A percentile compares a stretch with the other conserved stretches of the same genome.
phyloP scores from a whole-genome alignment of 2,113 vertebrate species.

The Desmodus rotundus region DNA sequence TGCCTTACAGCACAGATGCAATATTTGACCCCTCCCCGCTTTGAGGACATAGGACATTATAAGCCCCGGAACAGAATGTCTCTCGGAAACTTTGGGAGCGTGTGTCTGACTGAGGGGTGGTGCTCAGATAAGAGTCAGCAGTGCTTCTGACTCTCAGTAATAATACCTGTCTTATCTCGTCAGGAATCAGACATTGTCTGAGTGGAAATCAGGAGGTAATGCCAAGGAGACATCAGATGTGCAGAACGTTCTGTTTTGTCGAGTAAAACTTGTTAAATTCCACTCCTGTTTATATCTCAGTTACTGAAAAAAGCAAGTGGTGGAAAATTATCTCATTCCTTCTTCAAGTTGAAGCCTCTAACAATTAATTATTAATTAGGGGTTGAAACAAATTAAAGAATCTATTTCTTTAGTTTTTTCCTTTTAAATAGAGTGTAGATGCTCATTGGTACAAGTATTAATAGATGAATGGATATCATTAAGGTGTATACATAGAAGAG shows the following conservation, averaged over 20 bases:
- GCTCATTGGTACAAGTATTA: neutral
- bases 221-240: constrained; percentile 30
- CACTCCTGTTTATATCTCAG: constrained; percentile 33
- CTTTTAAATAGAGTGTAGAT: neutral
- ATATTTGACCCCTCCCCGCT: neutral
- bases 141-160: neutral
- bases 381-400: neutral
- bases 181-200: neutral
- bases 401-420: neutral
- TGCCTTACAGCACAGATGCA: neutral
- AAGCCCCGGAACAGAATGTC: neutral
- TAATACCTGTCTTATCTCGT: neutral
- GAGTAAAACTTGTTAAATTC: constrained; percentile 28
- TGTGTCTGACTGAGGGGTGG: neutral
- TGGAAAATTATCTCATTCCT: neutral
- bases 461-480: neutral
- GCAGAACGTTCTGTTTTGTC: neutral
- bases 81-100: neutral
- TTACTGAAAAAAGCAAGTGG: neutral
- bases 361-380: constrained; percentile 10
- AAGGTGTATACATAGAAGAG: neutral
- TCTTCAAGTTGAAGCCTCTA: constrained; percentile 10
- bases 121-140: neutral
- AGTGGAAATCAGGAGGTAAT: constrained; percentile 51
- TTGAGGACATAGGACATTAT: neutral